These are phyloP conservation scores for Dicrurus megarhynchus DNA, from an alignment of 2,113 vertebrate species.

Conservation along the genomic window DNA sequence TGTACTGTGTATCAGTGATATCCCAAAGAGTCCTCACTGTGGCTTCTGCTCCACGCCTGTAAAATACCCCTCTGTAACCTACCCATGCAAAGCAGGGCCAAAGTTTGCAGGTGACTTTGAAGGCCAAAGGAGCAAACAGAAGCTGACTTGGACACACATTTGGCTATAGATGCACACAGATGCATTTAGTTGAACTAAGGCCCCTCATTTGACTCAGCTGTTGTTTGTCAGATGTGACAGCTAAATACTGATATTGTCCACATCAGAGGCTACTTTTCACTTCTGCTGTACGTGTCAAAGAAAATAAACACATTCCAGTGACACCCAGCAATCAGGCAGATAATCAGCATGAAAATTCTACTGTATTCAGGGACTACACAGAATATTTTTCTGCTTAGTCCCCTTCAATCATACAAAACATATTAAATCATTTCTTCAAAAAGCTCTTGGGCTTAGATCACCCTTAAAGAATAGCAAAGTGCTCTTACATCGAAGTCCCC, in stretches of 20 bases:
- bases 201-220: background rate
- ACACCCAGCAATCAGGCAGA: background rate
- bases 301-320: background rate
- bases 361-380: background rate
- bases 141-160: background rate
- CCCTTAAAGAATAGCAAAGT: background rate
- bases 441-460: background rate
- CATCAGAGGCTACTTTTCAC: background rate
- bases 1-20: background rate
- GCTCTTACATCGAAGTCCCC: background rate
- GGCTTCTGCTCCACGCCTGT: background rate
- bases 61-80: background rate
- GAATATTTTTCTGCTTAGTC: background rate
- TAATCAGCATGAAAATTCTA: background rate
- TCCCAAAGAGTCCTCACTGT: background rate
- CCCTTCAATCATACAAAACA: background rate
- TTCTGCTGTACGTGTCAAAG: background rate
- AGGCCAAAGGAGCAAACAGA: background rate
- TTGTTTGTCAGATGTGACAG: background rate
- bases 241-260: background rate
- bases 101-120: background rate
- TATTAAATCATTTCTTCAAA: background rate
- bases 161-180: background rate
- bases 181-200: background rate
- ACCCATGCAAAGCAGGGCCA: background rate